Conservation (phyloP, 2,113 vertebrate species). For the Irena cyanogastra region DNA sequence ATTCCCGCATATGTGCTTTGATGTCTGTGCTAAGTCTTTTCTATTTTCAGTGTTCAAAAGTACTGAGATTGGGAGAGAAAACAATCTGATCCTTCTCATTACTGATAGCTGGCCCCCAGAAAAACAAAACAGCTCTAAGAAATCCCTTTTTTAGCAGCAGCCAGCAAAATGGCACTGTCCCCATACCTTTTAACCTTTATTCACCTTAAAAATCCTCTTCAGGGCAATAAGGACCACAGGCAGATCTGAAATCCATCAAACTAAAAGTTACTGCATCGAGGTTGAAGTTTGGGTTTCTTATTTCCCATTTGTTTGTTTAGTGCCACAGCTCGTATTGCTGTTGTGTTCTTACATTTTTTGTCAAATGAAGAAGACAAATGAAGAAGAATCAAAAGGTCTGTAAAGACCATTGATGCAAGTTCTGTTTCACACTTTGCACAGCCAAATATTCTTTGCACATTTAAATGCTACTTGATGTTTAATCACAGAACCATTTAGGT, state of each 20-base stretch:
- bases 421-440: not conserved
- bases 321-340: not conserved
- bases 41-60: not conserved
- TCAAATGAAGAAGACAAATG: not conserved
- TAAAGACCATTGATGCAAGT: not conserved
- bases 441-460: not conserved
- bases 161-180: not conserved
- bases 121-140: not conserved
- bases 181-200: not conserved
- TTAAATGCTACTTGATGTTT: not conserved
- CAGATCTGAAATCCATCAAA: not conserved
- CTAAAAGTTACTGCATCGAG: not conserved
- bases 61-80: not conserved
- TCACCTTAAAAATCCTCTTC: not conserved
- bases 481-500: not conserved
- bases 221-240: not conserved
- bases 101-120: not conserved
- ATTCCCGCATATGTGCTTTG: not conserved
- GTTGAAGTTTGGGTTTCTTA: not conserved
- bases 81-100: not conserved
- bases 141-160: not conserved
- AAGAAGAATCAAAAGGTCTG: not conserved
- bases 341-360: fast-evolving
- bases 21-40: not conserved
- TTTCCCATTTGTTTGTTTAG: not conserved